Conservation (phyloP, 2,113 vertebrate genomes). For the Eubucco bourcierii region DNA sequence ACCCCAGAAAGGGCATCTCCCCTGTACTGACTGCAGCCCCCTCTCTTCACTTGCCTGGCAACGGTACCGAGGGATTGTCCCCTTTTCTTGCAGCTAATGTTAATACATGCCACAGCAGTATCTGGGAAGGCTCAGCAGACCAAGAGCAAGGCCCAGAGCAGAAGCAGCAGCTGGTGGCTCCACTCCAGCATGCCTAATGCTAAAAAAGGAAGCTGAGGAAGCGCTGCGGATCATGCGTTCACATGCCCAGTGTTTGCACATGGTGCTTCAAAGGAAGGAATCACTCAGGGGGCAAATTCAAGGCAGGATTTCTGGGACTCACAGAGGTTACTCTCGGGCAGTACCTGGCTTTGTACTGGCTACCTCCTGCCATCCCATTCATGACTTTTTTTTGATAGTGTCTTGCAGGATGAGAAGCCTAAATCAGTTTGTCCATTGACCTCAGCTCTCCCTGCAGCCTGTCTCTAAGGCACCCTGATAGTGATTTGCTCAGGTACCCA, state of each 20-base stretch:
- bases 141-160: not conserved
- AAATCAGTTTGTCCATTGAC: not conserved
- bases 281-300: not conserved
- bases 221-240: fast-evolving
- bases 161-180: not conserved
- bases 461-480: fast-evolving
- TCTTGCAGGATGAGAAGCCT: not conserved
- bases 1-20: not conserved
- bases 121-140: not conserved
- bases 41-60: not conserved
- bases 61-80: not conserved
- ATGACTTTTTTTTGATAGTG: not conserved
- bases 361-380: not conserved
- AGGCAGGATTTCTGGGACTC: not conserved
- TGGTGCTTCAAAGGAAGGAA: not conserved
- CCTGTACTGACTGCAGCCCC: not conserved
- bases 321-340: not conserved
- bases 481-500: not conserved
- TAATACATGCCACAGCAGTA: not conserved
- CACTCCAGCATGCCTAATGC: not conserved
- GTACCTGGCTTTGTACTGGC: not conserved
- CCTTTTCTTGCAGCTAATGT: not conserved
- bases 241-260: not conserved
- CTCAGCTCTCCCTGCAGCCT: not conserved
- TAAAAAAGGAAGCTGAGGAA: not conserved